These are phyloP conservation scores for Urocyon cinereoargenteus DNA, from an alignment of 2,797 vertebrate species.

Conservation along the genomic window DNA sequence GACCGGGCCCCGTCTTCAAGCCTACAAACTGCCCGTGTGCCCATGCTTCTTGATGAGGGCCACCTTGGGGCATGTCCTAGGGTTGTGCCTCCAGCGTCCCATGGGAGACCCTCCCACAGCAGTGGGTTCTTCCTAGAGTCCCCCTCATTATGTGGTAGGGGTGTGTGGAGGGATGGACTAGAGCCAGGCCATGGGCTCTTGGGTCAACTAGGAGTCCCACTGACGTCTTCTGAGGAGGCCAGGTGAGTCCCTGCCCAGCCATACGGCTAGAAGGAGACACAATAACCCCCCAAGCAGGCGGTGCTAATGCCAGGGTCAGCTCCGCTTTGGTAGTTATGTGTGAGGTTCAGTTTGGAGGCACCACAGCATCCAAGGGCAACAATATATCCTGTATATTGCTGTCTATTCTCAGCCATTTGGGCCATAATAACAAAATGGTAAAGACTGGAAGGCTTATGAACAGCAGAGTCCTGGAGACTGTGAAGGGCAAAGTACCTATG, in stretches of 20 bases:
- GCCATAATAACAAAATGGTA: background rate
- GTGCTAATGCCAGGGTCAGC: background rate
- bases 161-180: accelerated
- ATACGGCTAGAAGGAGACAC: background rate
- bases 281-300: no score
- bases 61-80: accelerated
- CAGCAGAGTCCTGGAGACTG: background rate
- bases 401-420: background rate
- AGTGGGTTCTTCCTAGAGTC: background rate
- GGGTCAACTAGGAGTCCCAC: background rate
- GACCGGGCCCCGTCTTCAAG: background rate
- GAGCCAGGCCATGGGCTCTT: background rate
- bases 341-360: background rate
- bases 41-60: background rate
- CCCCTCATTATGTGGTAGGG: no score
- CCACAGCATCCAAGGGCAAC: no score
- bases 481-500: background rate
- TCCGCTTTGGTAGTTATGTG: background rate
- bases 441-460: background rate
- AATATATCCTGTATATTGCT: background rate
- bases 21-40: background rate
- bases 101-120: background rate
- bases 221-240: background rate
- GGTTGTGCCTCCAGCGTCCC: background rate
- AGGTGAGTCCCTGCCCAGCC: background rate